These are phyloP conservation scores for Hemithea aestivaria DNA, from an alignment of 2,888 invertebrate species.

Conservation along the genomic window DNA sequence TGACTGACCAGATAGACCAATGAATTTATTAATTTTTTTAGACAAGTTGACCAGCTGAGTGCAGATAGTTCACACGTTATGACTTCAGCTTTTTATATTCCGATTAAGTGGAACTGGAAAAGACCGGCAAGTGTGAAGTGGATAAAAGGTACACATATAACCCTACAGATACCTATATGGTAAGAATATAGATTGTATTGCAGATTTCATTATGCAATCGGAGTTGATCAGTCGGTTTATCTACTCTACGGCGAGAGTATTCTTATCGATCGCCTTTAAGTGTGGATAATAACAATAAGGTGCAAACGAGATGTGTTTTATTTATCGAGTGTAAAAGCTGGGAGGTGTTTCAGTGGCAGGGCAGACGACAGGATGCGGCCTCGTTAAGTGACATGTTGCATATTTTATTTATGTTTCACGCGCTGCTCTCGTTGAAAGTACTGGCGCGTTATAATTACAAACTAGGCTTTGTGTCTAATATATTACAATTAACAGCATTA, in stretches of 20 bases:
- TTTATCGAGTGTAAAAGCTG: slow-evolving; percentile 21
- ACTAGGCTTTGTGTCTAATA: too few species aligned
- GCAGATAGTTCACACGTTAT: slow-evolving; percentile 33
- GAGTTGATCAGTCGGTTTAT: slow-evolving; percentile 31
- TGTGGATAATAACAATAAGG: slow-evolving; percentile 33
- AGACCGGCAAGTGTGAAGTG: too few species aligned
- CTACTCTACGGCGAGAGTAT: slow-evolving; percentile 28
- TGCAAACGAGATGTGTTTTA: slow-evolving; percentile 33
- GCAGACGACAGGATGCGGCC: slow-evolving; percentile 33
- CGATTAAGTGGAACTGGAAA: too few species aligned
- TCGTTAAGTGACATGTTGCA: slow-evolving; percentile 64
- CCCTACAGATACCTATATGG: too few species aligned
- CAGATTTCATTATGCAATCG: slow-evolving; percentile 20
- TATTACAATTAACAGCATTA: too few species aligned
- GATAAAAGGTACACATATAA: too few species aligned
- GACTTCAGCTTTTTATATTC: slow-evolving; percentile 30
- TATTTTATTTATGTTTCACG: slow-evolving; percentile 76
- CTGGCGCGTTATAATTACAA: slow-evolving; percentile 34
- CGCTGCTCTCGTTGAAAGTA: slow-evolving; percentile 54
- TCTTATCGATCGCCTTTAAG: slow-evolving; percentile 25
- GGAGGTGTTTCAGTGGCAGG: slow-evolving; percentile 13
- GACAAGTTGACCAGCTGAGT: slow-evolving; percentile 39
- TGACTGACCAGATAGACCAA: slow-evolving; percentile 75
- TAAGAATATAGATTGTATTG: too few species aligned
- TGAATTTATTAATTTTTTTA: slow-evolving; percentile 75